phyloP scores from a whole-genome alignment of 1,140 invertebrate genomes.

The Tetragnatha versicolor region DNA sequence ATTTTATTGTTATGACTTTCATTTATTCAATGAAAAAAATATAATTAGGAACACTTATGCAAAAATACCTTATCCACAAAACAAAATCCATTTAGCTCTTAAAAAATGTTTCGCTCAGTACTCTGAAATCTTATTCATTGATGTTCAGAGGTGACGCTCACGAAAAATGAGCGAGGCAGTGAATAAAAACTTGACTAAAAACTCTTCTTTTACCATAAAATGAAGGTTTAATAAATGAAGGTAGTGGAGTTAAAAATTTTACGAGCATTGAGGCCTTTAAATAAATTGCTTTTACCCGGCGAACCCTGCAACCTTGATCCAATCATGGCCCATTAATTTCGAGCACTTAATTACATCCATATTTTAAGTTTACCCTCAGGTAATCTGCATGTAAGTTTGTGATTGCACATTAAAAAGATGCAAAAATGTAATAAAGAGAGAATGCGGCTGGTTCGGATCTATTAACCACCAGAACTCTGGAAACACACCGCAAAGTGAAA shows the following conservation, averaged over 20 bases:
- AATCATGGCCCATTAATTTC: conserved; percentile 38
- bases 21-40: too few relatives aligned
- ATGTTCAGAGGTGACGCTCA: too few relatives aligned
- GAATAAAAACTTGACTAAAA: too few relatives aligned
- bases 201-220: conserved; percentile 16
- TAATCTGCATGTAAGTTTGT: neutral
- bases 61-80: too few relatives aligned
- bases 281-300: conserved; percentile 9
- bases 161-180: too few relatives aligned
- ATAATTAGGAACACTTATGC: too few relatives aligned
- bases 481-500: conserved; percentile 10
- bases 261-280: conserved; percentile 9
- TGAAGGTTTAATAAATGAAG: conserved; percentile 34
- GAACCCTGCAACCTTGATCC: conserved; percentile 23
- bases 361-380: conserved; percentile 22
- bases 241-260: conserved; percentile 25
- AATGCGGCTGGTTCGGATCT: conserved; percentile 4
- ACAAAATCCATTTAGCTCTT: too few relatives aligned
- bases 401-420: conserved; percentile 13
- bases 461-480: conserved; percentile 15
- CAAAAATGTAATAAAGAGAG: conserved; percentile 22
- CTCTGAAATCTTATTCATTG: too few relatives aligned
- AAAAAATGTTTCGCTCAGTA: too few relatives aligned
- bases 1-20: too few relatives aligned
- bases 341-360: conserved; percentile 25